Conservation (phyloP, 2,888 invertebrate species). For the Leptinotarsa haldemani region DNA sequence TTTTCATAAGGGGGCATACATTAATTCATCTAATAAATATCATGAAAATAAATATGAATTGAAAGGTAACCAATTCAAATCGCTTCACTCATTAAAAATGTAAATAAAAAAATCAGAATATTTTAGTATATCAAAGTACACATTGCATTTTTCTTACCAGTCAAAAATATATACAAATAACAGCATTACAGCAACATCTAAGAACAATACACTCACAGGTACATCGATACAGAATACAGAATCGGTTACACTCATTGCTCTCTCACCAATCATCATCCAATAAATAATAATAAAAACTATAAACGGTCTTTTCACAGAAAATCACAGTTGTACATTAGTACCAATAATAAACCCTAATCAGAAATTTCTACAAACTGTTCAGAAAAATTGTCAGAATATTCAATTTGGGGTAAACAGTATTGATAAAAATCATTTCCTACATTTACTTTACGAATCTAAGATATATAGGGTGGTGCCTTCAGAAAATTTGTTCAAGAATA, state of each 20-base stretch:
- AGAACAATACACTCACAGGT: slow-evolving; percentile 60
- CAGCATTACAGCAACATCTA: slow-evolving; percentile 60
- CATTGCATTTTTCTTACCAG: slow-evolving; percentile 17
- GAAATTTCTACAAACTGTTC: slow-evolving; percentile 29
- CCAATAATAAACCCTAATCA: slow-evolving; percentile 44
- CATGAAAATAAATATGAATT: background rate
- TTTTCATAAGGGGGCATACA: no score
- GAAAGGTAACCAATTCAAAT: background rate
- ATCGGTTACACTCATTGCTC: slow-evolving; percentile 38
- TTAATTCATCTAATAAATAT: background rate
- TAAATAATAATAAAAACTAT: slow-evolving; percentile 52
- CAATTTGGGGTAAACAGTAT: slow-evolving; percentile 12
- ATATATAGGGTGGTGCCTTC: no score
- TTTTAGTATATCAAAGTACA: slow-evolving; percentile 22
- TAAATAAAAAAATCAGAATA: background rate
- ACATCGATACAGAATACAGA: slow-evolving; percentile 58
- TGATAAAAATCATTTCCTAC: background rate
- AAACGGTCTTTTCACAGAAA: slow-evolving; percentile 57
- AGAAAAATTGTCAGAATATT: slow-evolving; percentile 23
- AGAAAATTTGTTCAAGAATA: no score
- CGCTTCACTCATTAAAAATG: background rate
- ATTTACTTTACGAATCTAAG: no score
- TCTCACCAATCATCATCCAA: slow-evolving; percentile 43
- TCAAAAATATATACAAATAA: slow-evolving; percentile 54
- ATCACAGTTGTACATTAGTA: slow-evolving; percentile 59